Percentiles rank a stretch among this genome's conserved stretches.
Conservation (phyloP, 2,113 vertebrate genomes). For the Hemicordylus capensis region DNA sequence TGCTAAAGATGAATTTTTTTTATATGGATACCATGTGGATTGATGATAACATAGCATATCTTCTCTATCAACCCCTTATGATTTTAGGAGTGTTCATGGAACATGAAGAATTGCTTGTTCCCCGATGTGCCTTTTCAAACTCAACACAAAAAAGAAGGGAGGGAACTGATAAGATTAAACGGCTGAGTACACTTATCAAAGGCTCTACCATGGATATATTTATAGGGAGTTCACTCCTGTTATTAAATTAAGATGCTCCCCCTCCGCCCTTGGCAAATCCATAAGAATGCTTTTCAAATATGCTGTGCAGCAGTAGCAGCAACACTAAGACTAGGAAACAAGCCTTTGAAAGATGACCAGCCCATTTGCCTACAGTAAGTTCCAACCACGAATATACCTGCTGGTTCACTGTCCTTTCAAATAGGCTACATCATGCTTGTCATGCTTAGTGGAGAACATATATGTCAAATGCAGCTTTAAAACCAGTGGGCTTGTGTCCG, state of each 20-base stretch:
- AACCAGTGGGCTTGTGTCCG: not conserved
- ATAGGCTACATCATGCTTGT: rapidly evolving
- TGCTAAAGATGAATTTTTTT: conserved; percentile 40
- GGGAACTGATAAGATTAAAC: conserved; percentile 40
- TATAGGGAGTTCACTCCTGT: conserved; percentile 7
- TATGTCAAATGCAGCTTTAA: not conserved
- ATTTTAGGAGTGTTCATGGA: conserved; percentile 48
- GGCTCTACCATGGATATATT: not conserved
- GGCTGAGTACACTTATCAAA: conserved; percentile 18
- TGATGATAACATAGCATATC: conserved; percentile 5
- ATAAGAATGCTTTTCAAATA: conserved; percentile 16
- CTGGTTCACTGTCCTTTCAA: not conserved
- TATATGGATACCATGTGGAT: conserved; percentile 37
- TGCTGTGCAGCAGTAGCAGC: not conserved
- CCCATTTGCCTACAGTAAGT: rapidly evolving
- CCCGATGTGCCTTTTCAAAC: conserved; percentile 60
- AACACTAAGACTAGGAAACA: not conserved
- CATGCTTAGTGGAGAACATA: not conserved
- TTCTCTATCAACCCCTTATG: conserved; percentile 39
- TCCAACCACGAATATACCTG: not conserved
- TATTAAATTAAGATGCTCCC: conserved; percentile 19
- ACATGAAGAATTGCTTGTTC: conserved; percentile 62
- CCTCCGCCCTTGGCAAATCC: conserved; percentile 13
- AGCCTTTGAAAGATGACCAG: not conserved
- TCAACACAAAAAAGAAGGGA: conserved; percentile 25